Percentiles rank a stretch among this genome's conserved stretches.
These are phyloP conservation scores for Nebria brevicollis DNA, from an alignment of 2,888 invertebrate species.

Conservation along the genomic window DNA sequence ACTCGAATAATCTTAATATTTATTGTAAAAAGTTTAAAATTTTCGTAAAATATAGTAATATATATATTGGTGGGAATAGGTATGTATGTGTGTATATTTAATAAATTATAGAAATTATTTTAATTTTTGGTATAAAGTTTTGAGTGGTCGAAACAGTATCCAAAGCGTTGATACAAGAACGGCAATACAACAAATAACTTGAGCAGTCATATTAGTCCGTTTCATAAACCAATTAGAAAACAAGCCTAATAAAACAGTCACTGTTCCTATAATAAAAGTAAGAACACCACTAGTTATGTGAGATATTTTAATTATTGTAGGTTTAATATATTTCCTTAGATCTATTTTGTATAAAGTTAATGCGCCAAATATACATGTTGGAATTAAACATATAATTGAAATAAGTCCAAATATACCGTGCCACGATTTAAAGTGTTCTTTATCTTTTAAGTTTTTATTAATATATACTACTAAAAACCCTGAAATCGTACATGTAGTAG, in stretches of 20 bases:
- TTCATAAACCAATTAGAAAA: constrained; percentile 51
- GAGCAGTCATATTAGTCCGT: constrained; percentile 25
- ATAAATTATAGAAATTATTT: background rate
- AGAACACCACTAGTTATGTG: constrained; percentile 50
- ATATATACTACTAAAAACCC: constrained; percentile 56
- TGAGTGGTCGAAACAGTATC: constrained; percentile 26
- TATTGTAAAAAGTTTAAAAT: too few relatives aligned
- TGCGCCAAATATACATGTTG: constrained; percentile 56
- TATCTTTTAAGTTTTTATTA: constrained; percentile 56
- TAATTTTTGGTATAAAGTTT: constrained; percentile 6
- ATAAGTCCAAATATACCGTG: constrained; percentile 58
- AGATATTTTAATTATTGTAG: constrained; percentile 50
- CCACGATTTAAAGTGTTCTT: constrained; percentile 58
- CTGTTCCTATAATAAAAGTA: constrained; percentile 49
- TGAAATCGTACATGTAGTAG: constrained; percentile 51
- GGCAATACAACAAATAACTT: constrained; percentile 32
- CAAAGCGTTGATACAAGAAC: constrained; percentile 18
- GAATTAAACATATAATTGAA: constrained; percentile 53
- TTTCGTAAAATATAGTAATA: too few relatives aligned
- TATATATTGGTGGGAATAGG: too few relatives aligned
- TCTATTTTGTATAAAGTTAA: constrained; percentile 55
- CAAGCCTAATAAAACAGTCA: constrained; percentile 50
- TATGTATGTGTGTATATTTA: background rate
- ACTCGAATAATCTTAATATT: too few relatives aligned
- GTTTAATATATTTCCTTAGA: constrained; percentile 51